Evolutionary conservation across 2,797 vertebrate genomes (phyloP).

Genomic region (Helicolenus hilgendorfi): DNA sequence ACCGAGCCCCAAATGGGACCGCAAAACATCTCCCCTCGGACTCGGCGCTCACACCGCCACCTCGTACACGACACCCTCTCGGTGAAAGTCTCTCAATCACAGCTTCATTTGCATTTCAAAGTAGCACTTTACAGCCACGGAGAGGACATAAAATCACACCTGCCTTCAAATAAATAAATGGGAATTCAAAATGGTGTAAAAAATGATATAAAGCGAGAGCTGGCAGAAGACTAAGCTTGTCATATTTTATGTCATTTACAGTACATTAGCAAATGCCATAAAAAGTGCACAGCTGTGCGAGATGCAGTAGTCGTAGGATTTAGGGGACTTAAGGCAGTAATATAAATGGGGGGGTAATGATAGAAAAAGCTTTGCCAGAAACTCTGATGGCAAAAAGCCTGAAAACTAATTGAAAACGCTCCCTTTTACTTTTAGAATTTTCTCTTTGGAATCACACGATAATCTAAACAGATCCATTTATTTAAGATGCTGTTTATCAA

Average conservation of each 20-base stretch:
- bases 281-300: slow-evolving; percentile 86
- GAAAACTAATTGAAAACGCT: slow-evolving; percentile 70
- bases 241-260: slow-evolving; percentile 90
- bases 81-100: slow-evolving; percentile 86
- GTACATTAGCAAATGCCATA: slow-evolving; percentile 88
- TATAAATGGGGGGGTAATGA: slow-evolving; percentile 80
- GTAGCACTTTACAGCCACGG: slow-evolving; percentile 85
- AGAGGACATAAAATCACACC: slow-evolving; percentile 90
- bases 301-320: slow-evolving; percentile 80
- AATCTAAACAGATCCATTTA: slow-evolving; percentile 43
- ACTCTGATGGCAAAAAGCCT: slow-evolving; percentile 59
- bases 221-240: slow-evolving; percentile 84
- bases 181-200: slow-evolving; percentile 83
- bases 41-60: slow-evolving; percentile 55
- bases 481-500: slow-evolving; percentile 65
- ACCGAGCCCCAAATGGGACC: slow-evolving; percentile 43
- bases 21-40: slow-evolving; percentile 71
- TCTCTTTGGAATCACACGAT: slow-evolving; percentile 24
- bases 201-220: slow-evolving; percentile 82
- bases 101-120: slow-evolving; percentile 91
- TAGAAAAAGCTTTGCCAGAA: slow-evolving; percentile 72
- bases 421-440: slow-evolving; percentile 42
- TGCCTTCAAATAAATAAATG: slow-evolving; percentile 90
- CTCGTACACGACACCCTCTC: slow-evolving; percentile 66
- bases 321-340: slow-evolving; percentile 82